A percentile compares a stretch with the other conserved stretches of the same genome.
Evolutionary conservation across 1,140 invertebrate genomes (phyloP).

Genomic region (Charaxes varanes): DNA sequence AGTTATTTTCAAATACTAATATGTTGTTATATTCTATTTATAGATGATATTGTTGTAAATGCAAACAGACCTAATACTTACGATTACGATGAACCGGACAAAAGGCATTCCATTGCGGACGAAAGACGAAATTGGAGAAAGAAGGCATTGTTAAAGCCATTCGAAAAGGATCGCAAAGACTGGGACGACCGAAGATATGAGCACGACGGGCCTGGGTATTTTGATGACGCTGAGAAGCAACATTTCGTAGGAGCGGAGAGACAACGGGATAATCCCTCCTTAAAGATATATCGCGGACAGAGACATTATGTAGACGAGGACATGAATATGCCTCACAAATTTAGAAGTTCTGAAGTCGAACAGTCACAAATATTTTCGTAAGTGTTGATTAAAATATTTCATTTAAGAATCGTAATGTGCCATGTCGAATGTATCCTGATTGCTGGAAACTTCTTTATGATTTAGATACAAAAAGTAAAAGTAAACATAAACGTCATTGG

Average conservation of each 20-base stretch:
- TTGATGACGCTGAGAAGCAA: constrained; percentile 35
- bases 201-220: constrained; percentile 35
- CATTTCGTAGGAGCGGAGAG: constrained; percentile 26
- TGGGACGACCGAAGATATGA: constrained; percentile 43
- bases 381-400: constrained; percentile 13
- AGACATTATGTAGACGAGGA: constrained; percentile 36
- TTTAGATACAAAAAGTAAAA: no score
- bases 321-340: constrained; percentile 17
- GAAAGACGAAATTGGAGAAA: constrained; percentile 57
- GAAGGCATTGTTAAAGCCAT: constrained; percentile 41
- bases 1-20: no score
- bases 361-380: constrained; percentile 28
- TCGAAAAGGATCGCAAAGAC: constrained; percentile 36
- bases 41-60: constrained; percentile 49
- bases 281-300: constrained; percentile 25
- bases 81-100: constrained; percentile 52
- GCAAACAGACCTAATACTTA: constrained; percentile 37
- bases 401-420: not conserved
- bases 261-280: constrained; percentile 28
- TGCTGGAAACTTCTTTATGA: no score
- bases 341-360: constrained; percentile 32
- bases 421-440: not conserved
- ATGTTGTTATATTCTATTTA: constrained; percentile 23
- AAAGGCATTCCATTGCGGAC: constrained; percentile 41
- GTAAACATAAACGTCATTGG: no score